Base-by-base conservation (phyloP, 2,113 vertebrate genomes). In the Istiophorus platypterus region DNA sequence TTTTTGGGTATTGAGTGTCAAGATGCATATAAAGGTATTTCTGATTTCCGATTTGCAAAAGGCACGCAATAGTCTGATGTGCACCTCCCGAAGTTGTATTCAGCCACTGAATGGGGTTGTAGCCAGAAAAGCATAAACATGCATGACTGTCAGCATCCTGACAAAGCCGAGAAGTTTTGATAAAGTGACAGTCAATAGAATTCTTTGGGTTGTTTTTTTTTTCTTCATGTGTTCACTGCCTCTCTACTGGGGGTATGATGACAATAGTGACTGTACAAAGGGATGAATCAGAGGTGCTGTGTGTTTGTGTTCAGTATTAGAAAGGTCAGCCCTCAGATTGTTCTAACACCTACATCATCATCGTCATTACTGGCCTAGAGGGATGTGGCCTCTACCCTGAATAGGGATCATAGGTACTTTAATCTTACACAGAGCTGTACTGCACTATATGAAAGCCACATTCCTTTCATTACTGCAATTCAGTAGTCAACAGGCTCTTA, bases 211-310 rank as follows among this genome's bases (percentile, higher is more conserved):
- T 27, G 22, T 10, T 41, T 37, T 22, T 59, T 51, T 2, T 8
- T 37, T 37, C 8, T 37, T 39, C 47, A 54, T 51, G 20, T 26
- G 13, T 58, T 8, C 34, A 41, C 24, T 29, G 29, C 22, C 12
- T 75, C 24, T 59, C 20, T 8, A 4, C n/a, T 42, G 62, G 10
- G 42, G 39, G 12, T 45, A 5, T 26, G 0, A 8, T 78, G 47
- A 85, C 67, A 73, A 84, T 17, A 42, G 85, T 57, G 72, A 39
- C 49, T 78, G 59, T 72, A 59, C 17, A 22, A 34, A 61, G 59
- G 71, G 72, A 69, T 87, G 87, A 85, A 75, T 85, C 85, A 85
- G 67, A 89, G 78, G 86, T 69, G 86, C 77, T 84, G 66, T 81
- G 54, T 45, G 64, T 24, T 39, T 8, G 26, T 42, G 41, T 17